Evolutionary conservation across 1,140 invertebrate genomes (phyloP).

Genomic region (Monomorium pharaonis): DNA sequence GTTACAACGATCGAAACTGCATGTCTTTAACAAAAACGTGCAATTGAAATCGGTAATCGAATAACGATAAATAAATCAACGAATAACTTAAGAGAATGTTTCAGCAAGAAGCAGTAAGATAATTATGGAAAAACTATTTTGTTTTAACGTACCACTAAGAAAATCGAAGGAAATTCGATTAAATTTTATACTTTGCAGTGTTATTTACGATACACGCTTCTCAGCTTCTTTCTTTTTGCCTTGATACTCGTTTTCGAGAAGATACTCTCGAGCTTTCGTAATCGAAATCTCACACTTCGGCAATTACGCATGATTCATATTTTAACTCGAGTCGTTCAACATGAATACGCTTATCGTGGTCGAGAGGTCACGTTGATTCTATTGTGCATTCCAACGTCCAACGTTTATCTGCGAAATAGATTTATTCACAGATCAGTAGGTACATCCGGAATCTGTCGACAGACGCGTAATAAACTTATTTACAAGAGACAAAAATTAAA

Average conservation of each 20-base stretch:
- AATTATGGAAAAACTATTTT: not conserved
- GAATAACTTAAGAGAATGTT: not conserved
- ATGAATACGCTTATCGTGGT: not conserved
- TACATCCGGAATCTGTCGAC: not conserved
- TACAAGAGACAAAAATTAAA: slow-evolving; percentile 3
- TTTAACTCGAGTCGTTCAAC: not conserved
- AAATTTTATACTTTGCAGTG: not conserved
- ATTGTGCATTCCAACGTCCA: slow-evolving; percentile 35
- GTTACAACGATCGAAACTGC: not conserved
- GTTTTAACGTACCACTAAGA: not conserved
- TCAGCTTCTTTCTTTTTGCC: not conserved
- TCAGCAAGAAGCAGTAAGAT: not conserved
- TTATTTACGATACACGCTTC: not conserved
- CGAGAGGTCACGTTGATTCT: slow-evolving; percentile 28
- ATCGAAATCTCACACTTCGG: not conserved
- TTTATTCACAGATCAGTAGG: slow-evolving; percentile 2
- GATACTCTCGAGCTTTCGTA: not conserved
- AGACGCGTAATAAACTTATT: not conserved
- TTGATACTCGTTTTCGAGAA: not conserved
- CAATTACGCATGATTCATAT: not conserved
- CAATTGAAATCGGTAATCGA: not conserved
- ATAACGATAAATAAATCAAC: not conserved
- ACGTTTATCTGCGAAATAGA: slow-evolving; percentile 14
- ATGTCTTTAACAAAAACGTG: not conserved
- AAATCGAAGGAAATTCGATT: not conserved